phyloP scores from a whole-genome alignment of 2,113 vertebrate genomes.

The Callaeas wilsoni region DNA sequence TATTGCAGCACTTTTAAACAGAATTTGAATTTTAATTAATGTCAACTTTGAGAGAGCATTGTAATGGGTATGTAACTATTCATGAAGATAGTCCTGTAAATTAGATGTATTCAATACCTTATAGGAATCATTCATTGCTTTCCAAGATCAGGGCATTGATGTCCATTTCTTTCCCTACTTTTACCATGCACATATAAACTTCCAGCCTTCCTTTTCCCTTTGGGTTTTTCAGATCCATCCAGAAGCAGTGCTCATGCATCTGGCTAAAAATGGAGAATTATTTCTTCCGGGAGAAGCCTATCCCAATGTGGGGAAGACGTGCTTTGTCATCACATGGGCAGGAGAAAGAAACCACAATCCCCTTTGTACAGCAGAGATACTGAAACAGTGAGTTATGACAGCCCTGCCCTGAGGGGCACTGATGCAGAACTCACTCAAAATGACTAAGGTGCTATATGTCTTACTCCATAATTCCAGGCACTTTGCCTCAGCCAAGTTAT shows the following conservation, averaged over 20 bases:
- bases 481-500: background rate
- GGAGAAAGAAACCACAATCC: background rate
- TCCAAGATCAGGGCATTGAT: background rate
- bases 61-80: background rate
- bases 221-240: background rate
- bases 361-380: background rate
- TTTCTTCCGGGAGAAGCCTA: background rate
- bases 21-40: background rate
- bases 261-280: background rate
- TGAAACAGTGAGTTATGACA: background rate
- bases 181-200: background rate
- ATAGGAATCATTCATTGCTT: background rate
- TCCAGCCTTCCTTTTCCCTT: background rate
- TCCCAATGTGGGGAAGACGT: background rate
- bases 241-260: background rate
- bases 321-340: background rate
- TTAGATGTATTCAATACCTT: background rate
- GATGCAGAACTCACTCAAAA: background rate
- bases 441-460: background rate
- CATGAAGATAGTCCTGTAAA: background rate
- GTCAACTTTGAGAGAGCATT: background rate
- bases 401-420: accelerated
- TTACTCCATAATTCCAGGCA: background rate
- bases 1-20: background rate
- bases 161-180: background rate